Evolutionary conservation across 2,113 vertebrate species (phyloP).

Genomic region (Hyperopisus bebe): DNA sequence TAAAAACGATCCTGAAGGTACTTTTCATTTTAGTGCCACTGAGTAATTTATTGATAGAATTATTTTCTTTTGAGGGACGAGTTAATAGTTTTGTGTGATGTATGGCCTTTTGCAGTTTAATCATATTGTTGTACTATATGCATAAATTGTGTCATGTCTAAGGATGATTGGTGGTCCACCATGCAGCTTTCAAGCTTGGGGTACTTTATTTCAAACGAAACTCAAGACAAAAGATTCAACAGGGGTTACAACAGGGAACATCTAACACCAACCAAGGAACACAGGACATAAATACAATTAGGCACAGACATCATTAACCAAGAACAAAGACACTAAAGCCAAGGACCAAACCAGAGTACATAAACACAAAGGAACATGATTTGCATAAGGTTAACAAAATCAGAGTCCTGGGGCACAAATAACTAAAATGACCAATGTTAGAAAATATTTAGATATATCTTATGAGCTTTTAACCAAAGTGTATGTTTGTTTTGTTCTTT

Average conservation of each 20-base stretch:
- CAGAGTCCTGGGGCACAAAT: background rate
- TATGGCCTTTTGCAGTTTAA: background rate
- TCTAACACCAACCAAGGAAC: background rate
- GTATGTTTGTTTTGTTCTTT: conserved; percentile 36
- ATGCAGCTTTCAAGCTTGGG: background rate
- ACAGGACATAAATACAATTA: background rate
- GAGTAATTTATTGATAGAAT: background rate
- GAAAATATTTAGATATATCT: conserved; percentile 4
- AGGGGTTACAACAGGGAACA: background rate
- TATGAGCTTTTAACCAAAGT: conserved; percentile 32
- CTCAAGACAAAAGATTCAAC: background rate
- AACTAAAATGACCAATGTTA: background rate
- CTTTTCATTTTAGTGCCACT: background rate
- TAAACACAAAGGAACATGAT: background rate
- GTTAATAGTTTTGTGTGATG: background rate
- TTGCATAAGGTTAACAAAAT: background rate
- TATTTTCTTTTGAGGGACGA: background rate
- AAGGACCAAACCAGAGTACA: background rate
- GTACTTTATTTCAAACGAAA: background rate
- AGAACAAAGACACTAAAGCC: background rate
- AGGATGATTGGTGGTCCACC: background rate
- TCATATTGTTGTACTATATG: background rate
- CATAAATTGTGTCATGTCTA: background rate
- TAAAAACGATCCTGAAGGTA: background rate
- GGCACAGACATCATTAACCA: background rate